These are phyloP conservation scores for Nothocercus nigrocapillus DNA, from an alignment of 2,113 vertebrate species.

Conservation along the genomic window DNA sequence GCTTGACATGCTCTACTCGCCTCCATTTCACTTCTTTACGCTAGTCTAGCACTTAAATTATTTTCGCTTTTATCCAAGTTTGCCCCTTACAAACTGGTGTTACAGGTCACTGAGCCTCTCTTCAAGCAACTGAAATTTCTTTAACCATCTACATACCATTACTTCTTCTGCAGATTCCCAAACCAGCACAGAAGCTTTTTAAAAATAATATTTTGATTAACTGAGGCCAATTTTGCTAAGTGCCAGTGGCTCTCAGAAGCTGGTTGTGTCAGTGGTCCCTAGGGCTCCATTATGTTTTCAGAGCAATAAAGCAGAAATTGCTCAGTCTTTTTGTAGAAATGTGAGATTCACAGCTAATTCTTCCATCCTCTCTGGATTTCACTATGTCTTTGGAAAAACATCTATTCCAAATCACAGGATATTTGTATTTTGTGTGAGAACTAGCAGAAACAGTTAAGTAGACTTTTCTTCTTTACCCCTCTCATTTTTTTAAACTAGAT, in stretches of 20 bases:
- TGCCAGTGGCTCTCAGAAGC: slow-evolving; percentile 65
- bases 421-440: neutral
- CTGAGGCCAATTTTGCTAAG: slow-evolving; percentile 74
- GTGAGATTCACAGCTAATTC: slow-evolving; percentile 44
- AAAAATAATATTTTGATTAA: slow-evolving; percentile 63
- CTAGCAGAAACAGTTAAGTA: neutral
- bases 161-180: slow-evolving; percentile 24
- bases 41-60: neutral
- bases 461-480: neutral
- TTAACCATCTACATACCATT: neutral
- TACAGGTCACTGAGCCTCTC: neutral
- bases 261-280: slow-evolving; percentile 53
- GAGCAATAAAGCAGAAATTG: slow-evolving; percentile 48
- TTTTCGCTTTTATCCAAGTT: neutral
- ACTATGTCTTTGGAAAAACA: neutral
- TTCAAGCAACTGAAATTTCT: neutral
- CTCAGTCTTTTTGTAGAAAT: slow-evolving; percentile 40
- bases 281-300: slow-evolving; percentile 62
- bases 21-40: neutral
- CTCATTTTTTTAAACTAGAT: neutral
- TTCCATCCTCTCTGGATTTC: slow-evolving; percentile 4
- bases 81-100: neutral
- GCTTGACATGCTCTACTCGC: neutral
- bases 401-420: neutral
- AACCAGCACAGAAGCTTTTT: neutral